Evolutionary conservation across 2,797 vertebrate genomes (phyloP).

Genomic region (Notoglanidium macrostoma): DNA sequence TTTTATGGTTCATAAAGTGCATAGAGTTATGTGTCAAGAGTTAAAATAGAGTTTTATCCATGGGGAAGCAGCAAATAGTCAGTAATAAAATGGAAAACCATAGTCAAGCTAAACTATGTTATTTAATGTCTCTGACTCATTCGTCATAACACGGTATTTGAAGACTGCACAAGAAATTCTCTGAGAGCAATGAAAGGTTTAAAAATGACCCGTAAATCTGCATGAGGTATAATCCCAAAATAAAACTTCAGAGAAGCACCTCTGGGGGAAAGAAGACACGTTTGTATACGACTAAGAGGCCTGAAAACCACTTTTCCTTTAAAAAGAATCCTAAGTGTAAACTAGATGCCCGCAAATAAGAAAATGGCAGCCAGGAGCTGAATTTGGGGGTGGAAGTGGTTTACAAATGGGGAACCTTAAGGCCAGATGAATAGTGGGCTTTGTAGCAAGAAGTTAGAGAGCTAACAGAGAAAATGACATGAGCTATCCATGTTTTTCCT

Average conservation of each 20-base stretch:
- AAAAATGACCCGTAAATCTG: not conserved
- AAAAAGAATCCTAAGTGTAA: constrained; percentile 71
- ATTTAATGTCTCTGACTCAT: not conserved
- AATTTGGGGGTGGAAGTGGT: constrained; percentile 69
- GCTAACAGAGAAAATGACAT: constrained; percentile 75
- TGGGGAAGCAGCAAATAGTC: not conserved
- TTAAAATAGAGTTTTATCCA: not conserved
- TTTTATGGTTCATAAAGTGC: not conserved
- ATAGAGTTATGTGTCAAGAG: not conserved
- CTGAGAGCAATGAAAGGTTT: constrained; percentile 4
- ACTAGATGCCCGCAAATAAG: constrained; percentile 68
- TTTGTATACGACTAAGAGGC: constrained; percentile 57
- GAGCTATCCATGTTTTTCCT: constrained; percentile 62
- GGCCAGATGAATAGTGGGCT: constrained; percentile 74
- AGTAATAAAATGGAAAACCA: not conserved
- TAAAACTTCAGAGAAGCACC: constrained; percentile 58
- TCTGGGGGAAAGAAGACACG: constrained; percentile 45
- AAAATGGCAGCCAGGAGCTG: constrained; percentile 61
- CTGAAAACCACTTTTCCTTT: constrained; percentile 60
- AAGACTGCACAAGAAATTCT: not conserved
- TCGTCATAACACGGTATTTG: not conserved
- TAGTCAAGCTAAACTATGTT: not conserved
- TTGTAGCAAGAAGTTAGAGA: constrained; percentile 70
- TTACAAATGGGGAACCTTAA: constrained; percentile 66
- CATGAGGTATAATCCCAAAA: constrained; percentile 43